Conservation (phyloP, 2,797 vertebrate genomes). For the Sebastes kiyomatsui region DNA sequence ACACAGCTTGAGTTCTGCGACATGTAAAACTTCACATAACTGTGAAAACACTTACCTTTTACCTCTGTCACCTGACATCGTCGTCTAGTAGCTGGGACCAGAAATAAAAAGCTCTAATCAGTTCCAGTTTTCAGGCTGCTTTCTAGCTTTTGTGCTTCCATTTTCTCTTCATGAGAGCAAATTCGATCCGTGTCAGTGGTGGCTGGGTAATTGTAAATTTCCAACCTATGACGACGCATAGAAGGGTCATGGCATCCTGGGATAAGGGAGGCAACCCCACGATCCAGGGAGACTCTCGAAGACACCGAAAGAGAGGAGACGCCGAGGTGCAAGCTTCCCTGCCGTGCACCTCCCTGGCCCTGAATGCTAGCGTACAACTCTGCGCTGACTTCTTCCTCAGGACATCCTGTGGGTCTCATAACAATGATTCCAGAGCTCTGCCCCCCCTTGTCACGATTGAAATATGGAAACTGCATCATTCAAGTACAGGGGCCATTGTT, state of each 20-base stretch:
- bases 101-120: background rate
- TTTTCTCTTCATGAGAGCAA: slow-evolving; percentile 46
- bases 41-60: slow-evolving; percentile 58
- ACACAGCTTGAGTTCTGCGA: slow-evolving; percentile 65
- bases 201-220: slow-evolving; percentile 18
- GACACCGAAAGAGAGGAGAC: slow-evolving; percentile 49
- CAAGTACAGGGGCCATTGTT: slow-evolving; percentile 67
- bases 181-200: slow-evolving; percentile 21
- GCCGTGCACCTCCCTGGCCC: slow-evolving; percentile 65
- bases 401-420: slow-evolving; percentile 95
- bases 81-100: background rate
- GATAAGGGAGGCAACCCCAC: slow-evolving; percentile 14
- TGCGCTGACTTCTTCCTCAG: slow-evolving; percentile 91
- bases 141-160: slow-evolving; percentile 42
- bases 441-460: slow-evolving; percentile 76
- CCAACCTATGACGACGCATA: slow-evolving; percentile 7
- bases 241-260: slow-evolving; percentile 39
- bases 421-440: slow-evolving; percentile 89
- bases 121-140: background rate
- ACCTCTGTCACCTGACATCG: background rate
- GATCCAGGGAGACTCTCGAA: slow-evolving; percentile 50
- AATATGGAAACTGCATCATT: slow-evolving; percentile 81
- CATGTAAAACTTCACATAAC: slow-evolving; percentile 29
- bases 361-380: slow-evolving; percentile 66
- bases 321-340: slow-evolving; percentile 57